Conservation (phyloP, 2,888 invertebrate species). For the Zhuqinia jingwanae region DNA sequence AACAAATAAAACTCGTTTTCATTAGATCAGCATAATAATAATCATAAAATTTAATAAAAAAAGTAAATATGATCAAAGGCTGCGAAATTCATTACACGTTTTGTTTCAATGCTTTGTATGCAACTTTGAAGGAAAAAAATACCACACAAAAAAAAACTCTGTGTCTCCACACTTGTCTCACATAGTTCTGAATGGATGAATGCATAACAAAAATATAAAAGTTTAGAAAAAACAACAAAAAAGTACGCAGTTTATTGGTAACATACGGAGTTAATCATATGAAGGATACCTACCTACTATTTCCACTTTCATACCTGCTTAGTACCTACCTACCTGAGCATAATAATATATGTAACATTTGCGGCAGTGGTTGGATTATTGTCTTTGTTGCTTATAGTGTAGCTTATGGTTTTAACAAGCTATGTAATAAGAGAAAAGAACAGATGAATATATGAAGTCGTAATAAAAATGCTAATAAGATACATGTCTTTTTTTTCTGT, state of each 20-base stretch:
- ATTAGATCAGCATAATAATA: not conserved
- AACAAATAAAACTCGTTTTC: not conserved
- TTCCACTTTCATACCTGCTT: not conserved
- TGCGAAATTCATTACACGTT: conserved; percentile 2
- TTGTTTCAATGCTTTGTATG: not conserved
- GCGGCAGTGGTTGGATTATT: not conserved
- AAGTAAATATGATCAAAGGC: not conserved
- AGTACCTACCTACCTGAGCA: not conserved
- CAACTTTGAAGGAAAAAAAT: not conserved
- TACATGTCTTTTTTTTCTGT: conserved; percentile 35
- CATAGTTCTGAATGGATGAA: not conserved
- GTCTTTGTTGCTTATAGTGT: too few species aligned
- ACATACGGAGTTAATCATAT: not conserved
- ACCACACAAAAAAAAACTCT: too few species aligned
- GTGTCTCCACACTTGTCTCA: not conserved
- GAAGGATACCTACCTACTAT: conserved; percentile 6
- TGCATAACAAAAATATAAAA: not conserved
- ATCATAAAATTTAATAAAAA: not conserved
- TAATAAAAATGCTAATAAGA: conserved; percentile 67
- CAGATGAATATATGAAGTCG: conserved; percentile 3
- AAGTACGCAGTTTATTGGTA: not conserved
- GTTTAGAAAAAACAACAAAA: not conserved
- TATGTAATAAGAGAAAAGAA: not conserved
- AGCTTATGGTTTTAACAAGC: not conserved
- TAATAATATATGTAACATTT: not conserved